Evolutionary conservation across 1,140 invertebrate species (phyloP).

Genomic region (Coenobita brevimanus): DNA sequence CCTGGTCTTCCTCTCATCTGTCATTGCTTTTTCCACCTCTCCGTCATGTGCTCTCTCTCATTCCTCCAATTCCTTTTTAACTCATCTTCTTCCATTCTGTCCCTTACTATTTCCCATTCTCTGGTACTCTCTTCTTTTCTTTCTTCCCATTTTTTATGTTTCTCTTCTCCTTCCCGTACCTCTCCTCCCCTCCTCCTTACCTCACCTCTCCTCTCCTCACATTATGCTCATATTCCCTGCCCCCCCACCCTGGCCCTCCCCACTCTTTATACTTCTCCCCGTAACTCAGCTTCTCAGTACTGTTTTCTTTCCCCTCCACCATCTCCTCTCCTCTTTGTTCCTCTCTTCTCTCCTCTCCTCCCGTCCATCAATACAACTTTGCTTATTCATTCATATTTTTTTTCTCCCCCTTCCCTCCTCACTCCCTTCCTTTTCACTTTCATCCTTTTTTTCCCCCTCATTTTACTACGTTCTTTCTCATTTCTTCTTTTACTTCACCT

Average conservation of each 20-base stretch:
- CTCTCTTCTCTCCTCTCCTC: neutral
- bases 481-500: too few species aligned
- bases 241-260: too few species aligned
- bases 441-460: neutral
- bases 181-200: neutral
- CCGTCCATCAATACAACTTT: neutral
- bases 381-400: neutral
- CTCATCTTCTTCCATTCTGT: too few species aligned
- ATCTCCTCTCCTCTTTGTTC: neutral
- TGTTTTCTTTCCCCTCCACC: too few species aligned
- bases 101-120: too few species aligned
- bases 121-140: too few species aligned
- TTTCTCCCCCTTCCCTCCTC: neutral
- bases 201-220: neutral
- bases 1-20: neutral
- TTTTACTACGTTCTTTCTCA: too few species aligned
- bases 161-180: neutral
- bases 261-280: too few species aligned
- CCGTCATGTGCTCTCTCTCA: too few species aligned
- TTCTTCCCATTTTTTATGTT: neutral
- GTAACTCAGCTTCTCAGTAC: too few species aligned
- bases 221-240: neutral
- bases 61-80: neutral
- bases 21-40: neutral
- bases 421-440: neutral